Base-by-base conservation (phyloP, 1,140 invertebrate species). In the Drosophila kurseongensis region DNA sequence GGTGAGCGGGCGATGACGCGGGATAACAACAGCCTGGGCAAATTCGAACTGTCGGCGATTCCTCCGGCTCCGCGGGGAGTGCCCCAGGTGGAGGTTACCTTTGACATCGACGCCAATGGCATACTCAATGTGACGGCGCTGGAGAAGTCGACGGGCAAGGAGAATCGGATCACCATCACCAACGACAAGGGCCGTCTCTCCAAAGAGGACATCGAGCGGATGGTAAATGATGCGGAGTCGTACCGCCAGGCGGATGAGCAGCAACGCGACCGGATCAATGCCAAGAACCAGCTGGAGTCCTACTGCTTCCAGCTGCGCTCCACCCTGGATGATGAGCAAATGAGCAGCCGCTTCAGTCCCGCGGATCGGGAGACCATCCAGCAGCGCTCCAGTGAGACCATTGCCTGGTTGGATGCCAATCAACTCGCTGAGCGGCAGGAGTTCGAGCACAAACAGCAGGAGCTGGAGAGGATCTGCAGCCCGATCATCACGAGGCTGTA, bases 291-390 rank as follows among this genome's bases (percentile, higher is more conserved):
- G 16, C 93, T 99, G 1, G 98, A 99, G 90, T 97, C 97, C 35
- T 99, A 99, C 92, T 98, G 97, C 93, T 99, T 98, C 94, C 98
- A 98, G 93, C 98, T 99, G 95, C 98, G 98, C 93, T 96, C 96
- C 54, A 98, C 97, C 5, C 95, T 96, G 89, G 96, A 97, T 75
- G 96, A 97, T 90, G 97, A 98, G 42, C 97, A 97, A 86, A 94
- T 98, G 63, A 97, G 96, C 84, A 96, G 96, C 72, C 97, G 98
- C 93, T 97, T 99, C 78, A 94, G 95, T 13, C 97, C 96, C 50
- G 93, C 95, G 9, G 98, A 99, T 91, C 97, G 97, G 85, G 96
- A 96, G 75, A 95, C 94, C 4, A 96, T 99, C 62, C 82, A 96
- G 60, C 97, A 98, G 79, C 98, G 97, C 91, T 98, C 97, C 93